phyloP scores from a whole-genome alignment of 2,888 invertebrate species.

The Arrhopalites spinosus region DNA sequence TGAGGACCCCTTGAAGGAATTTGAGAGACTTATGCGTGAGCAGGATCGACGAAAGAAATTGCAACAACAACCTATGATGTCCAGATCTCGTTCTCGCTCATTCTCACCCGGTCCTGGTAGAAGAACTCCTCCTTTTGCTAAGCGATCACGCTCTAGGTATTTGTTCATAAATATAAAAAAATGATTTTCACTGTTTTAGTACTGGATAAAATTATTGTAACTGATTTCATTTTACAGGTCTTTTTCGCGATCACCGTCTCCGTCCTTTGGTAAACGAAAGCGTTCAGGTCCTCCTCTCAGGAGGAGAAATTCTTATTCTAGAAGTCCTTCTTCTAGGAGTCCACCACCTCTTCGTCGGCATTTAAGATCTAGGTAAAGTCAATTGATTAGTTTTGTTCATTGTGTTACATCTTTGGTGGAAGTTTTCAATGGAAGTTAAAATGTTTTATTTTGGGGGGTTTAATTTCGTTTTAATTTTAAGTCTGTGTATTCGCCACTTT shows the following conservation, averaged over 20 bases:
- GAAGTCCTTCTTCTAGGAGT: conserved; percentile 60
- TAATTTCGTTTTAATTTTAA: too few species aligned
- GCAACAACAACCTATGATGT: conserved; percentile 56
- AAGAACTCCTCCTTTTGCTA: conserved; percentile 54
- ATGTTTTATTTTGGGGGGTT: too few species aligned
- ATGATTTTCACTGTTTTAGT: too few species aligned
- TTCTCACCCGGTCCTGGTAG: conserved; percentile 57
- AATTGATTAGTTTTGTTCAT: too few species aligned
- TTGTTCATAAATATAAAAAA: too few species aligned
- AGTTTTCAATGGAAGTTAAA: too few species aligned
- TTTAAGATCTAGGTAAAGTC: conserved; percentile 42
- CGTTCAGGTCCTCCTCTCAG: conserved; percentile 43
- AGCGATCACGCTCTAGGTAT: conserved; percentile 57
- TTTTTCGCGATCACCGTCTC: conserved; percentile 54
- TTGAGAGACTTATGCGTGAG: conserved; percentile 82
- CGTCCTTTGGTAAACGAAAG: conserved; percentile 45
- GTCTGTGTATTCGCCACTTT: too few species aligned
- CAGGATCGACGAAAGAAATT: conserved; percentile 66
- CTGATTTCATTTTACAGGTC: too few species aligned
- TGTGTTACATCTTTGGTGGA: too few species aligned
- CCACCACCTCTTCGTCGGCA: conserved; percentile 56
- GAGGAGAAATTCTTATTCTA: conserved; percentile 58
- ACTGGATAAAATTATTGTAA: too few species aligned
- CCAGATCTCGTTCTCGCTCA: conserved; percentile 61
- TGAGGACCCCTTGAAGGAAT: conserved; percentile 84